These are phyloP conservation scores for Beris morrisii DNA, from an alignment of 2,888 invertebrate species.

Conservation along the genomic window DNA sequence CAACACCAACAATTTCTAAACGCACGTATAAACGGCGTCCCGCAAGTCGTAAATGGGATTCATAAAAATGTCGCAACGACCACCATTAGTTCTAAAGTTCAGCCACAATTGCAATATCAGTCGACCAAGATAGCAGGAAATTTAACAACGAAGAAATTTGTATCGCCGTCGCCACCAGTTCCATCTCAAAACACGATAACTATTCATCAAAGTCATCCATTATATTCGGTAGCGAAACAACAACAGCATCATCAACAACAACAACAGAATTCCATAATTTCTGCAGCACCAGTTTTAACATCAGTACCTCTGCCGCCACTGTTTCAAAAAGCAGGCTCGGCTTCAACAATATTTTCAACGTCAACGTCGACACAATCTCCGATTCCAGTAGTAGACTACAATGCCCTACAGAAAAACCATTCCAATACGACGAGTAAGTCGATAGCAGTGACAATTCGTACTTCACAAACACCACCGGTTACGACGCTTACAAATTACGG, in stretches of 20 bases:
- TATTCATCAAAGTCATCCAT: constrained; percentile 39
- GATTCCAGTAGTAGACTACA: background rate
- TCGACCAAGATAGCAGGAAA: constrained; percentile 3
- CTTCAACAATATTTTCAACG: constrained; percentile 46
- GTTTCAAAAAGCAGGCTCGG: constrained; percentile 42
- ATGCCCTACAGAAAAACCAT: constrained; percentile 45
- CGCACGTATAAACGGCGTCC: constrained; percentile 40
- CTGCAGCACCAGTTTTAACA: constrained; percentile 34
- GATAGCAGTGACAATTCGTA: constrained; percentile 10
- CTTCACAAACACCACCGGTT: background rate
- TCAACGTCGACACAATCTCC: constrained; percentile 40
- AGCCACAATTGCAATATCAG: constrained; percentile 40
- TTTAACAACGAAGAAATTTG: constrained; percentile 30
- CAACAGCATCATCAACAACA: constrained; percentile 24
- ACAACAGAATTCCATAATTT: constrained; percentile 35
- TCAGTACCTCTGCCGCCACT: constrained; percentile 40
- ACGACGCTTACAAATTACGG: constrained; percentile 4
- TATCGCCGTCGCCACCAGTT: constrained; percentile 32
- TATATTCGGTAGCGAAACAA: constrained; percentile 35
- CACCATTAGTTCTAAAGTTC: constrained; percentile 38
- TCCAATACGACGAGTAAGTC: constrained; percentile 45
- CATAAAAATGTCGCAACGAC: constrained; percentile 40
- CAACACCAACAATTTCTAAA: constrained; percentile 34
- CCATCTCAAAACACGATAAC: constrained; percentile 40
- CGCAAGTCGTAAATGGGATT: constrained; percentile 42